These are phyloP conservation scores for Elysia crispata DNA, from an alignment of 2,888 invertebrate species.

Conservation along the genomic window DNA sequence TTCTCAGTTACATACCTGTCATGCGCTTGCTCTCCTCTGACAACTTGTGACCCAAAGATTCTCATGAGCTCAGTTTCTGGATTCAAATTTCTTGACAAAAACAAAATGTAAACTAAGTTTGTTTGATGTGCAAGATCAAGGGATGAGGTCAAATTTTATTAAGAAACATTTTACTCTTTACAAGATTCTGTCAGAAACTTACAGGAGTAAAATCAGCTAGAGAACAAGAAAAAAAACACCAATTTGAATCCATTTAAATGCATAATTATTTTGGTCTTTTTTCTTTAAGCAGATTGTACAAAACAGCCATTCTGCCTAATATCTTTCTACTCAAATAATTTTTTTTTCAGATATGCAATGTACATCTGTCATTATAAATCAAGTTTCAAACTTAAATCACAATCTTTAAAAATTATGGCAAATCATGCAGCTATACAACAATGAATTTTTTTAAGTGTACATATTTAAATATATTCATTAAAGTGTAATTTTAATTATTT, in stretches of 20 bases:
- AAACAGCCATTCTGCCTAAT: too few species aligned
- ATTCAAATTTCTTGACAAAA: conserved; percentile 84
- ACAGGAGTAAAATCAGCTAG: too few species aligned
- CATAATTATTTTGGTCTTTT: too few species aligned
- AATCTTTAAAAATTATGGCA: too few species aligned
- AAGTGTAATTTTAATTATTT: not conserved
- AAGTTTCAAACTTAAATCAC: too few species aligned
- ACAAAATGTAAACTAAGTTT: not conserved
- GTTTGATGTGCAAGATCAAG: not conserved
- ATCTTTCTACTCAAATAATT: too few species aligned
- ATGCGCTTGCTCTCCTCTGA: conserved; percentile 79
- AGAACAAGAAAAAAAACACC: too few species aligned
- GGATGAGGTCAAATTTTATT: not conserved
- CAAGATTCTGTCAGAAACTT: not conserved
- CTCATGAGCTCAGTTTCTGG: conserved; percentile 88
- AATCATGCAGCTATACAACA: not conserved
- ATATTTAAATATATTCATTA: not conserved
- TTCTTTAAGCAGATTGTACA: too few species aligned
- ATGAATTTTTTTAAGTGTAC: not conserved
- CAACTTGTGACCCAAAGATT: conserved; percentile 88
- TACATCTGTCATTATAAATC: too few species aligned
- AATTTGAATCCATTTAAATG: too few species aligned
- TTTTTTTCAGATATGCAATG: too few species aligned
- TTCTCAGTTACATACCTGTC: not conserved
- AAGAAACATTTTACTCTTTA: not conserved